A percentile compares a stretch with the other conserved stretches of the same genome.
These are phyloP conservation scores for Seriola quinqueradiata DNA, from an alignment of 2,113 vertebrate genomes.

Conservation along the genomic window DNA sequence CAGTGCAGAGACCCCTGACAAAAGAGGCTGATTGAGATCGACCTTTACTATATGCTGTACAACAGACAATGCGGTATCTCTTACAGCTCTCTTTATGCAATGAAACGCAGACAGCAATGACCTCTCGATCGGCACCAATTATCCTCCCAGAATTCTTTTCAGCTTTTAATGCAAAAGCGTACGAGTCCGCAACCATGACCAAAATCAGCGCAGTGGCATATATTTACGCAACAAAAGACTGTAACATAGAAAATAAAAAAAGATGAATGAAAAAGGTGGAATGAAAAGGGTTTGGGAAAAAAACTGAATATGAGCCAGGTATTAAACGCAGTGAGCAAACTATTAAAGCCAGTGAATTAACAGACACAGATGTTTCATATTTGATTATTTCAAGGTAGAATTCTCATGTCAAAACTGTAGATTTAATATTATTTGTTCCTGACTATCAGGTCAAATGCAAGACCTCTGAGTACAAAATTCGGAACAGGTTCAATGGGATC, in stretches of 20 bases:
- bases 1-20: slow-evolving; percentile 51
- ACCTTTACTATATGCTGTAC: slow-evolving; percentile 47
- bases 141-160: slow-evolving; percentile 60
- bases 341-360: slow-evolving; percentile 9
- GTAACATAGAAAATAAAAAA: slow-evolving; percentile 14
- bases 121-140: slow-evolving; percentile 47
- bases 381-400: slow-evolving; percentile 42
- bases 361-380: neutral
- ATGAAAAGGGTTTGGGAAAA: slow-evolving; percentile 39
- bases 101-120: slow-evolving; percentile 66
- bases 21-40: slow-evolving; percentile 71
- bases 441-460: neutral
- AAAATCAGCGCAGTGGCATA: slow-evolving; percentile 35
- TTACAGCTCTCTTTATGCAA: slow-evolving; percentile 59
- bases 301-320: neutral
- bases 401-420: slow-evolving; percentile 11
- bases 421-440: neutral
- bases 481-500: neutral
- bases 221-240: slow-evolving; percentile 7
- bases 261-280: slow-evolving; percentile 26
- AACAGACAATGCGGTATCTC: slow-evolving; percentile 65
- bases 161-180: slow-evolving; percentile 37
- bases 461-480: neutral
- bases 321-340: neutral
- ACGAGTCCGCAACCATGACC: slow-evolving; percentile 53